Evolutionary conservation across 2,888 invertebrate species (phyloP).

Genomic region (Euplexia lucipara): DNA sequence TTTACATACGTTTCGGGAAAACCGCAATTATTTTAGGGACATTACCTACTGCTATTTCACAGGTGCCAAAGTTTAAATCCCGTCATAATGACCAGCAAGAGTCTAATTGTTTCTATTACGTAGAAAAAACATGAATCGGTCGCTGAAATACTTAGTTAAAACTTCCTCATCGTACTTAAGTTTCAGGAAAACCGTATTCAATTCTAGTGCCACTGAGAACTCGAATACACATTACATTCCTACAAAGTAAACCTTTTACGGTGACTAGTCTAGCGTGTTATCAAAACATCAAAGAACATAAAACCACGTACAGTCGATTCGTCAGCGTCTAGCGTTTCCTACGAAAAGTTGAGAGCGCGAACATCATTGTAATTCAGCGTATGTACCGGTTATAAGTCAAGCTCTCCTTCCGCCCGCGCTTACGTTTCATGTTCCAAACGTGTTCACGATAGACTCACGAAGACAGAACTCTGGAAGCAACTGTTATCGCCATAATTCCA

Average conservation of each 20-base stretch:
- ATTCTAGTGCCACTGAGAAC: conserved; percentile 10
- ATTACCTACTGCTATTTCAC: too few species aligned
- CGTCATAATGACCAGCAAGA: not conserved
- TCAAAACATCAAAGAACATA: conserved; percentile 52
- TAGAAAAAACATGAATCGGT: not conserved
- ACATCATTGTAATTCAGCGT: conserved; percentile 77
- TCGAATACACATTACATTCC: conserved; percentile 3
- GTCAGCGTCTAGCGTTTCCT: conserved; percentile 57
- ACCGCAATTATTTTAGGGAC: too few species aligned
- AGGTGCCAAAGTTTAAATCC: not conserved
- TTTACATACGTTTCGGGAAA: not conserved
- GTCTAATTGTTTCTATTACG: not conserved
- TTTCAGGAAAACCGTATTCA: conserved; percentile 9
- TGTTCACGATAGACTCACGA: conserved; percentile 67
- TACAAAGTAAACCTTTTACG: conserved; percentile 32
- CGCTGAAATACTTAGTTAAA: too few species aligned
- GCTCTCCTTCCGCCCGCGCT: conserved; percentile 77
- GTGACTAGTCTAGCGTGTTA: conserved; percentile 37
- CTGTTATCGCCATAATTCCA: conserved; percentile 54
- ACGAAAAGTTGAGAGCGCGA: conserved; percentile 58
- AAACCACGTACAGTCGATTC: conserved; percentile 55
- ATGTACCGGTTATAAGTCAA: conserved; percentile 69
- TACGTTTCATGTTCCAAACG: conserved; percentile 71
- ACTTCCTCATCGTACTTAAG: conserved; percentile 14
- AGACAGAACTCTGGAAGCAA: conserved; percentile 64